Percentiles rank a stretch among this genome's conserved stretches.
These are phyloP conservation scores for Cantharis rufa DNA, from an alignment of 2,888 invertebrate genomes.

Conservation along the genomic window DNA sequence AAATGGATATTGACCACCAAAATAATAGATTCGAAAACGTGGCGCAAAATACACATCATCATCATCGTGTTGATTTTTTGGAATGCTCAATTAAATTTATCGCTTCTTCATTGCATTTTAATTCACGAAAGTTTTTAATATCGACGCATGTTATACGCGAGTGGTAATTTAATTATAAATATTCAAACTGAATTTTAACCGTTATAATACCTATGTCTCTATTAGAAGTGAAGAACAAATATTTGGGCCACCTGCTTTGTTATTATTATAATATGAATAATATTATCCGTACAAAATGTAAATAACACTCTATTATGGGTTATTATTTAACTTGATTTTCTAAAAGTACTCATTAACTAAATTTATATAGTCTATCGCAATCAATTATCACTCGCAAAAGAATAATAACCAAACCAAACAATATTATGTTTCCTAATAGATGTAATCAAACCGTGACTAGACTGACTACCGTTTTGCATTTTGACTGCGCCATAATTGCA, in stretches of 20 bases:
- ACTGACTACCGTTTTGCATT: background rate
- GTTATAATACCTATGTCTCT: background rate
- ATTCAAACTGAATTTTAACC: background rate
- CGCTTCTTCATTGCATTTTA: background rate
- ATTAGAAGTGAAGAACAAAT: background rate
- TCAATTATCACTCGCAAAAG: background rate
- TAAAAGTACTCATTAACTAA: background rate
- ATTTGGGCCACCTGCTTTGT: background rate
- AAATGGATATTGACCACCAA: conserved; percentile 23
- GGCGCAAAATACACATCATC: background rate
- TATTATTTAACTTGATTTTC: background rate
- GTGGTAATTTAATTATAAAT: background rate
- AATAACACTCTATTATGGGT: background rate
- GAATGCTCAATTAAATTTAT: background rate
- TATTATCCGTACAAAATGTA: background rate
- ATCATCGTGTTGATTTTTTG: background rate
- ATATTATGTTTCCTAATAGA: background rate
- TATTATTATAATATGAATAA: background rate
- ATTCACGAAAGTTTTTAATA: background rate
- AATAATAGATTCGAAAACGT: conserved; percentile 13
- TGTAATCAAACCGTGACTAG: background rate
- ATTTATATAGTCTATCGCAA: no score
- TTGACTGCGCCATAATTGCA: background rate
- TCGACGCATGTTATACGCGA: background rate
- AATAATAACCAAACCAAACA: background rate